These are phyloP conservation scores for Rutpela maculata DNA, from an alignment of 2,888 invertebrate genomes.

Conservation along the genomic window DNA sequence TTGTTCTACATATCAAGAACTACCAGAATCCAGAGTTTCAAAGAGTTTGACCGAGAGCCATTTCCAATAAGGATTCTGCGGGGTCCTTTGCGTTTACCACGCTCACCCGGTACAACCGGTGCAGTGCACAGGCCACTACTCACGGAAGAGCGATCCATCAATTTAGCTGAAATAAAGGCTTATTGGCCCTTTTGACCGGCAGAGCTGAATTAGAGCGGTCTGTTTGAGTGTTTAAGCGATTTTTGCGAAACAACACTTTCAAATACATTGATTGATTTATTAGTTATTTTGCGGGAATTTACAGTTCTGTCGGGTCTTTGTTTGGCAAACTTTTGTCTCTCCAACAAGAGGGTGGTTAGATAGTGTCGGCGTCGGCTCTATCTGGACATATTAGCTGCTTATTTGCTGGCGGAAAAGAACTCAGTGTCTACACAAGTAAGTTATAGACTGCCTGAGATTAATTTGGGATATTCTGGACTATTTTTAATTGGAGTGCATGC, in stretches of 20 bases:
- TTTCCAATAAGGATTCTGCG: too few species aligned
- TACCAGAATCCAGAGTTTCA: too few species aligned
- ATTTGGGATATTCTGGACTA: neutral
- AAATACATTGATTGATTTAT: slow-evolving; percentile 55
- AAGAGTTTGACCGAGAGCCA: too few species aligned
- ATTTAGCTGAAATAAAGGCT: slow-evolving; percentile 56
- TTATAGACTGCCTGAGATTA: neutral
- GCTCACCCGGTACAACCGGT: neutral
- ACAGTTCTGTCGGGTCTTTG: slow-evolving; percentile 30
- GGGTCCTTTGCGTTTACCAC: neutral
- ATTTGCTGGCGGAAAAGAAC: neutral
- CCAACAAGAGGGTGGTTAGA: neutral
- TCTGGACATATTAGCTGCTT: neutral
- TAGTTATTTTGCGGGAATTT: slow-evolving; percentile 45
- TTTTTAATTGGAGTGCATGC: neutral
- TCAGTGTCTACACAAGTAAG: neutral
- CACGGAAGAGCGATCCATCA: slow-evolving; percentile 51
- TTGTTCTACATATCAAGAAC: too few species aligned
- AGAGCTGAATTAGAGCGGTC: slow-evolving; percentile 54
- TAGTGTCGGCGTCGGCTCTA: neutral
- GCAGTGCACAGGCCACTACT: slow-evolving; percentile 10
- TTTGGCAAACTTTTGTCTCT: slow-evolving; percentile 20
- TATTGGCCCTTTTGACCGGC: slow-evolving; percentile 55
- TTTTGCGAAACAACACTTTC: slow-evolving; percentile 56
- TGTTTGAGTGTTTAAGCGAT: slow-evolving; percentile 57